Conservation (phyloP, 2,797 vertebrate species). For the Eupleurogrammus muticus region DNA sequence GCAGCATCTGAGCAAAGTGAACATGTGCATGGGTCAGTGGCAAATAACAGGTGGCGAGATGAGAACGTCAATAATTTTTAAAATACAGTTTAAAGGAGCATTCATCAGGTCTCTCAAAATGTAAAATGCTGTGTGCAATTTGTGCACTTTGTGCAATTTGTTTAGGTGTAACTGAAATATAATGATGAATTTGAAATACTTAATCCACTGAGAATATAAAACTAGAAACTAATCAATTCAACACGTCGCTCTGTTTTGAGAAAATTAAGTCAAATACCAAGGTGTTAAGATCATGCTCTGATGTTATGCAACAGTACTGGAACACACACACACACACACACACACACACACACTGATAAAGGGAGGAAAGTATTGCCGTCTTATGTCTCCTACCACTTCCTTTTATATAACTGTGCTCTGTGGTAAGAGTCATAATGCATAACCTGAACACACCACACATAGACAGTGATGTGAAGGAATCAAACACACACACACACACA, state of each 20-base stretch:
- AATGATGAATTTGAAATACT: no score
- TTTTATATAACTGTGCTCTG: conserved; percentile 75
- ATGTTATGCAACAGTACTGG: conserved; percentile 46
- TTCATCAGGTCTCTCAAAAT: no score
- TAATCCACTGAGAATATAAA: no score
- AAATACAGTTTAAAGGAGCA: no score
- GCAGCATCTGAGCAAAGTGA: conserved; percentile 16
- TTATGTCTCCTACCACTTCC: conserved; percentile 82
- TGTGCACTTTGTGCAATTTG: no score
- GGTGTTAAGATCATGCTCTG: conserved; percentile 24
- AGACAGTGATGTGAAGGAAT: conserved; percentile 72
- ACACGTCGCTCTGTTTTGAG: conserved; percentile 28
- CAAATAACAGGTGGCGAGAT: no score
- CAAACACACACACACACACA: conserved; percentile 67
- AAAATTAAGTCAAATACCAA: conserved; percentile 24
- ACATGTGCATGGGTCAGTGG: no score
- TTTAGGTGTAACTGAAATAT: no score
- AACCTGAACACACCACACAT: conserved; percentile 75
- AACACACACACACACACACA: conserved; percentile 28
- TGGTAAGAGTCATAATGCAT: conserved; percentile 79
- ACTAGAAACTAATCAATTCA: no score
- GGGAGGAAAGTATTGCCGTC: conserved; percentile 66
- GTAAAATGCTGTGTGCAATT: no score
- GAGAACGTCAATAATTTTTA: no score
- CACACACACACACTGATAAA: conserved; percentile 51